Conservation (phyloP, 2,888 invertebrate species). For the Cryptocheilus praepositus region DNA sequence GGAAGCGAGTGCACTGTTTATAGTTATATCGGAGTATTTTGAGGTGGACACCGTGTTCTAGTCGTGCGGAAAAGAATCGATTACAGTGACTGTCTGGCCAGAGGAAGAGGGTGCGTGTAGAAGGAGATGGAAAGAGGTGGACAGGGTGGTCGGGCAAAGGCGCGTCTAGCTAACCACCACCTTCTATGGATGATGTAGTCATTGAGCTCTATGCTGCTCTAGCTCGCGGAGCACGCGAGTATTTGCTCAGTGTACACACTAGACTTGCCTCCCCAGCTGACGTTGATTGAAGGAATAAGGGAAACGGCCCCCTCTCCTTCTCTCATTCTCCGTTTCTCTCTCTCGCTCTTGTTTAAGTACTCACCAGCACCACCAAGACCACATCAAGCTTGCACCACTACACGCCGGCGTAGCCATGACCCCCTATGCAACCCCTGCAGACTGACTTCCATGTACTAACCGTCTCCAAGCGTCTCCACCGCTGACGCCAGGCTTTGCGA, state of each 20-base stretch:
- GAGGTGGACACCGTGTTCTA: no score
- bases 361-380: slow-evolving; percentile 42
- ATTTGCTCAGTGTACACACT: slow-evolving; percentile 74
- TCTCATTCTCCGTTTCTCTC: not conserved
- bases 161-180: slow-evolving; percentile 63
- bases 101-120: slow-evolving; percentile 9
- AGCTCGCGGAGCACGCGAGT: slow-evolving; percentile 67
- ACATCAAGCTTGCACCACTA: slow-evolving; percentile 16
- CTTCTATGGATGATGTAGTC: slow-evolving; percentile 70
- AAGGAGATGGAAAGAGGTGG: no score
- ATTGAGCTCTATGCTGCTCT: slow-evolving; percentile 70
- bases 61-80: slow-evolving; percentile 48
- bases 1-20: no score
- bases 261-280: slow-evolving; percentile 73
- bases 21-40: no score
- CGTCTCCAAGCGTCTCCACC: slow-evolving; percentile 47
- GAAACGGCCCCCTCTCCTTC: slow-evolving; percentile 70
- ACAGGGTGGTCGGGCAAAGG: slow-evolving; percentile 42
- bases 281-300: slow-evolving; percentile 75
- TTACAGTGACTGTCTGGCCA: slow-evolving; percentile 58
- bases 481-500: slow-evolving; percentile 48
- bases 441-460: slow-evolving; percentile 55
- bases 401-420: slow-evolving; percentile 3
- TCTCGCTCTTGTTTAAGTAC: slow-evolving; percentile 50
- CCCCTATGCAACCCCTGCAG: slow-evolving; percentile 57